These are phyloP conservation scores for Choristoneura fumiferana DNA, from an alignment of 1,140 invertebrate species.

Conservation along the genomic window DNA sequence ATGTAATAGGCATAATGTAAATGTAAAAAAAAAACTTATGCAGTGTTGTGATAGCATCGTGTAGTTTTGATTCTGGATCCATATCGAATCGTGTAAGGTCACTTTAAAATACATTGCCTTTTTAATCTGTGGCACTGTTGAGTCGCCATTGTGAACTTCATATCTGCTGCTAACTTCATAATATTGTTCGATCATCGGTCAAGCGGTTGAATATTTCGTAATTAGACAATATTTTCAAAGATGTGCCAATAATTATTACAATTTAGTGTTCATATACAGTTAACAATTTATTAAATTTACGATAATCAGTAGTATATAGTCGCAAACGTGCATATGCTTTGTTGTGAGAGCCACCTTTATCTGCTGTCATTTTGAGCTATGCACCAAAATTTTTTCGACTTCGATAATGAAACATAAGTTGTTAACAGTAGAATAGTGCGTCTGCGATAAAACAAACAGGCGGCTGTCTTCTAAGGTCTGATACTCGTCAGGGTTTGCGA, in stretches of 20 bases:
- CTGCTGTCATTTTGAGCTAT: constrained; percentile 69
- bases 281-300: constrained; percentile 39
- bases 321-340: constrained; percentile 76
- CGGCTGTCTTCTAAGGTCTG: constrained; percentile 37
- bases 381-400: constrained; percentile 51
- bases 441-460: constrained; percentile 32
- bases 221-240: constrained; percentile 59
- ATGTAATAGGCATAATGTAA: too few relatives aligned
- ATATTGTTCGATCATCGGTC: constrained; percentile 75
- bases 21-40: too few relatives aligned
- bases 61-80: too few relatives aligned
- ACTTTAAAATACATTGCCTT: neutral
- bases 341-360: constrained; percentile 77
- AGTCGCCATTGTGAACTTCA: constrained; percentile 57
- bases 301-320: constrained; percentile 56
- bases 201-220: constrained; percentile 68
- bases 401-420: constrained; percentile 72
- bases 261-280: constrained; percentile 46
- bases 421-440: constrained; percentile 51
- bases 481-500: constrained; percentile 61
- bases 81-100: too few relatives aligned
- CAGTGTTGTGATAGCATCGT: too few relatives aligned
- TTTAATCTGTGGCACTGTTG: constrained; percentile 21
- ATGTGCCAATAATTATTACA: constrained; percentile 59
- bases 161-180: constrained; percentile 64